Evolutionary conservation across 2,888 invertebrate genomes (phyloP), one percentile per base, ranked within the genome.

Genomic region (Ephialtes manifestator): DNA sequence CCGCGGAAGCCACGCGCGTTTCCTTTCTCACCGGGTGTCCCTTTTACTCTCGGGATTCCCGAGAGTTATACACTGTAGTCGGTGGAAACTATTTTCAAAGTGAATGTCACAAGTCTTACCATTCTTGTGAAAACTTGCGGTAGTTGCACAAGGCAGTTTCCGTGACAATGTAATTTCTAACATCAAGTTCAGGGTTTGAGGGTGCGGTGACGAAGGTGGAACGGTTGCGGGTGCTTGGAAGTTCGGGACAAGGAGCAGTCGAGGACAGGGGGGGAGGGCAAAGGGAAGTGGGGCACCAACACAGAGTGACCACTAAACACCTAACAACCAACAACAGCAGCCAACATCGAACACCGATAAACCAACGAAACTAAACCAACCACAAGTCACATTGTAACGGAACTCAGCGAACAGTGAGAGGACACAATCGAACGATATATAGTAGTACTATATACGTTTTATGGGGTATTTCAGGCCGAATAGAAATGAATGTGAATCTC

Each of bases 241-340:
- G 77, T 81, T 87, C 84, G 81, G 86, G 81, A 84, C 80, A 80
- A 48, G 81, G 39, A 53, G 78, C 24, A 55, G 31, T 77, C 71
- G 43, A 24, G 84, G 84, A 63, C 46, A 46, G 74, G 58, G 83
- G 85, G 86, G 90, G 88, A 90, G 67, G 80, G 67, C 46, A 63
- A 51, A 60, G 71, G 82, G 70, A 80, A 39, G 78, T 67, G 77
- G 58, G 51, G 75, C 91, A 93, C 91, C 91, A 93, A 93, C 90
- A 93, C 91, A 92, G 89, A 91, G 90, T 93, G 92, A 93, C 92
- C 93, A 93, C 93, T 93, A 93, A 93, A 93, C 93, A 93, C 93
- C 93, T 93, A 92, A 93, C 91, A 93, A 93, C 92, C 91, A 93
- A 93, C 93, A 93, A 91, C 90, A 93, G 92, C 93, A 93, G 92